Percentiles rank a stretch among this genome's conserved stretches.
Conservation (phyloP, 2,113 vertebrate species). For the Myxocyprinus asiaticus region DNA sequence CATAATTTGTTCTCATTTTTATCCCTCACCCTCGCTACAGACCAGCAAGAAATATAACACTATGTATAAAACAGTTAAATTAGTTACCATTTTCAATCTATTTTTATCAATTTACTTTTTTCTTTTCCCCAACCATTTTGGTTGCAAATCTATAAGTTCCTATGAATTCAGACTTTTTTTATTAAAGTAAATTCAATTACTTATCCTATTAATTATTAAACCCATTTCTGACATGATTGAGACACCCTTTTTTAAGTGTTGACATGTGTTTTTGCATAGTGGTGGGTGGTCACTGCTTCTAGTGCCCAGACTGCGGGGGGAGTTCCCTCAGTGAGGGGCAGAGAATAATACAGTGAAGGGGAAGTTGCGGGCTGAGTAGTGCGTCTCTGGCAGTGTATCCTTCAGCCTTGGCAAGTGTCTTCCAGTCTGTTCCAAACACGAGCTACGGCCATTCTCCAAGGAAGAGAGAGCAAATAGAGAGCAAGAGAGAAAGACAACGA, state of each 20-base stretch:
- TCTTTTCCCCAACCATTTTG: no score
- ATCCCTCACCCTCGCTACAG: neutral
- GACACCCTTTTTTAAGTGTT: neutral
- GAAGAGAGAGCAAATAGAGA: slow-evolving; percentile 50
- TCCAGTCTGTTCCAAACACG: slow-evolving; percentile 56
- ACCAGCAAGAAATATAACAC: neutral
- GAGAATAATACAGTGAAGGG: slow-evolving; percentile 7
- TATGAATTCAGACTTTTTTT: no score
- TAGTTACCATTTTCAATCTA: no score
- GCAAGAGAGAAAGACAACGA: neutral
- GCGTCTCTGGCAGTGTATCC: slow-evolving; percentile 83
- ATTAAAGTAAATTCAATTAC: no score
- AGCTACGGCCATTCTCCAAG: slow-evolving; percentile 77
- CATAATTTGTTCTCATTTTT: slow-evolving; percentile 27
- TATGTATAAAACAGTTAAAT: no score
- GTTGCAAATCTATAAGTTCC: no score
- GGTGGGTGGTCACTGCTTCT: neutral
- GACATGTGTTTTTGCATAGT: neutral
- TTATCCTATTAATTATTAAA: no score
- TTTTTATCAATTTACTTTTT: no score
- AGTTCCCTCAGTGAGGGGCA: slow-evolving; percentile 34
- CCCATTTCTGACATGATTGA: no score
- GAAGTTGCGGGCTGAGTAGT: slow-evolving; percentile 68
- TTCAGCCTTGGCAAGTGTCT: slow-evolving; percentile 84
- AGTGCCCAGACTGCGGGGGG: slow-evolving; percentile 24